Evolutionary conservation across 2,888 invertebrate species (phyloP).

Genomic region (Eupeodes luniger): DNA sequence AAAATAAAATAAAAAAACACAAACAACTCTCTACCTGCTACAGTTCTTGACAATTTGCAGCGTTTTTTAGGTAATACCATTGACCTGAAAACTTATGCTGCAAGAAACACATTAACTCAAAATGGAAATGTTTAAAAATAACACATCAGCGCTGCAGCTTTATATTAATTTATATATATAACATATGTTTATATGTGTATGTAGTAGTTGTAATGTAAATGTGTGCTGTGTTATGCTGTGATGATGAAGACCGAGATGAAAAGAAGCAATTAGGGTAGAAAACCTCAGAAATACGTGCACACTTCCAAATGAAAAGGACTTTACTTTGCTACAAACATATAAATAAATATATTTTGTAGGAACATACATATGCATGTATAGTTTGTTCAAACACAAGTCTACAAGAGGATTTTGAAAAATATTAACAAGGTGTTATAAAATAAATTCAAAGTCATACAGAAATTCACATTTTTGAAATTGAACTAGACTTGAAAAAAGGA

Average conservation of each 20-base stretch:
- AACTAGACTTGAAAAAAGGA: neutral
- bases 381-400: neutral
- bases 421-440: conserved; percentile 7
- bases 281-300: conserved; percentile 61
- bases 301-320: conserved; percentile 50
- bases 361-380: neutral
- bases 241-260: conserved; percentile 51
- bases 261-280: conserved; percentile 72
- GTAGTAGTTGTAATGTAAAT: conserved; percentile 1
- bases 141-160: conserved; percentile 6
- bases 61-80: conserved; percentile 67
- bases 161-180: conserved; percentile 18
- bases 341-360: neutral
- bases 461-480: neutral
- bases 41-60: conserved; percentile 53
- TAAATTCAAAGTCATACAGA: too few relatives aligned
- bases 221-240: neutral
- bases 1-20: neutral
- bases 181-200: neutral
- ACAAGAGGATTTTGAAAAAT: neutral
- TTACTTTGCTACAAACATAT: neutral
- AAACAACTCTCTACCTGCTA: neutral
- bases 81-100: conserved; percentile 71
- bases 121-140: conserved; percentile 57
- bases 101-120: conserved; percentile 50